Evolutionary conservation across 2,113 vertebrate species (phyloP).

Genomic region (Coturnix japonica): DNA sequence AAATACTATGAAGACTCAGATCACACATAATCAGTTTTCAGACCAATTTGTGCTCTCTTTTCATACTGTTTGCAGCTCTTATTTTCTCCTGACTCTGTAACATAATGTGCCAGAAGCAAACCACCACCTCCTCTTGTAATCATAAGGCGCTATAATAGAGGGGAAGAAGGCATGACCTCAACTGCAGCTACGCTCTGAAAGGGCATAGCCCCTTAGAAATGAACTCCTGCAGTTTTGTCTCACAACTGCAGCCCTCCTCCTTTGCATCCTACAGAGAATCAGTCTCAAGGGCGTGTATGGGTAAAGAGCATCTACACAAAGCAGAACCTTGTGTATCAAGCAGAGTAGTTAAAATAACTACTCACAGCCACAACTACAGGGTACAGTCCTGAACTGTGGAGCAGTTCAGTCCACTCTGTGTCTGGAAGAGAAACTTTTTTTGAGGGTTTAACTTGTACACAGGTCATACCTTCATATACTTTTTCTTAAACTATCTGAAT

Average conservation of each 20-base stretch:
- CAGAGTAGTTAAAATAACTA: background rate
- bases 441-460: background rate
- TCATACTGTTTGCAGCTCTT: background rate
- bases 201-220: fast-evolving
- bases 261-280: fast-evolving
- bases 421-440: background rate
- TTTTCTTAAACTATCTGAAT: background rate
- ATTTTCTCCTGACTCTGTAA: background rate
- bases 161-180: fast-evolving
- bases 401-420: background rate
- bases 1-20: background rate
- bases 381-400: background rate
- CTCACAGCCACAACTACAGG: background rate
- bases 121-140: background rate
- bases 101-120: background rate
- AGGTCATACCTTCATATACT: background rate
- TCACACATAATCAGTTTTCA: background rate
- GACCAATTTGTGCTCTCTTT: background rate
- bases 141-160: fast-evolving
- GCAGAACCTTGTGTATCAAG: background rate
- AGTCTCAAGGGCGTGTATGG: background rate
- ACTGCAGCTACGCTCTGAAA: background rate
- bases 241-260: background rate
- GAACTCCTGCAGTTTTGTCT: fast-evolving
- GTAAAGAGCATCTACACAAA: background rate